These are phyloP conservation scores for Euborellia annulipes DNA, from an alignment of 1,140 invertebrate genomes.

Conservation along the genomic window DNA sequence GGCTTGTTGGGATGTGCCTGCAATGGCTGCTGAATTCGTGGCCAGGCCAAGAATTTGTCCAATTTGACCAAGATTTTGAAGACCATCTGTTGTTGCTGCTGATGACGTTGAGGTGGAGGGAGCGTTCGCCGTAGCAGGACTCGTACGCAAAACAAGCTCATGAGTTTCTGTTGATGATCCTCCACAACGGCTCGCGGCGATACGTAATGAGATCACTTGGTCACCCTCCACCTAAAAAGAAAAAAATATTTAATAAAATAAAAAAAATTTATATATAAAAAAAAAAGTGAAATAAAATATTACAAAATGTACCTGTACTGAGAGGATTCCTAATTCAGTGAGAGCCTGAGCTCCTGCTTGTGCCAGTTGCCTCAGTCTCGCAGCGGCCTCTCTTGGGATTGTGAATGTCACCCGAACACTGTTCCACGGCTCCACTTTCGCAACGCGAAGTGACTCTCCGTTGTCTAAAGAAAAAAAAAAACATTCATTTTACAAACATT, in stretches of 20 bases:
- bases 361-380: slow-evolving; percentile 73
- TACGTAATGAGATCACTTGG: slow-evolving; percentile 75
- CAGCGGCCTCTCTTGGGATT: slow-evolving; percentile 85
- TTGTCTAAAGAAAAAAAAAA: slow-evolving; percentile 22
- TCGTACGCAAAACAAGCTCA: slow-evolving; percentile 54
- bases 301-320: slow-evolving; percentile 74
- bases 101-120: slow-evolving; percentile 12
- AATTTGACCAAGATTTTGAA: slow-evolving; percentile 22
- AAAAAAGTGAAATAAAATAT: too few relatives aligned
- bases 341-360: slow-evolving; percentile 74
- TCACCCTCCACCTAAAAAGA: slow-evolving; percentile 69
- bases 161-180: slow-evolving; percentile 33
- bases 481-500: too few relatives aligned
- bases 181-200: slow-evolving; percentile 55
- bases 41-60: neutral
- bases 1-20: too few relatives aligned
- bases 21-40: neutral
- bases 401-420: slow-evolving; percentile 92
- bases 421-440: slow-evolving; percentile 96
- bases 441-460: slow-evolving; percentile 39
- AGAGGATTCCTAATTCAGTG: slow-evolving; percentile 79
- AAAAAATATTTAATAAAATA: too few relatives aligned
- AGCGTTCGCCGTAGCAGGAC: slow-evolving; percentile 29
- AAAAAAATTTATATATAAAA: too few relatives aligned
- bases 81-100: slow-evolving; percentile 25